Evolutionary conservation across 2,888 invertebrate species (phyloP).

Genomic region (Amphipyra berbera): DNA sequence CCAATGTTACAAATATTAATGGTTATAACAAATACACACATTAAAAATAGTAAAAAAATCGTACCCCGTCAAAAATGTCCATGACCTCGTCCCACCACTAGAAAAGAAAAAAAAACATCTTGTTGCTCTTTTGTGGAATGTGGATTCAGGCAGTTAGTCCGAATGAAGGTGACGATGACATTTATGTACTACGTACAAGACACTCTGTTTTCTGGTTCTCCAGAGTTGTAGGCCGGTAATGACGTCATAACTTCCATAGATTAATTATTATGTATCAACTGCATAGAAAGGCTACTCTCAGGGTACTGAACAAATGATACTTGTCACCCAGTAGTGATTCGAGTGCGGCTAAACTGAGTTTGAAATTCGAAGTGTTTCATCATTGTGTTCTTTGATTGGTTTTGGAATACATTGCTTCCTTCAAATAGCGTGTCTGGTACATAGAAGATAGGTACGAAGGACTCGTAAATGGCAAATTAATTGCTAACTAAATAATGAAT

Average conservation of each 20-base stretch:
- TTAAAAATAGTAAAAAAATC: conserved; percentile 86
- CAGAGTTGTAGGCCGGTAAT: too few species aligned
- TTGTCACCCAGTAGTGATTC: too few species aligned
- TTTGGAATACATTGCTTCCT: too few species aligned
- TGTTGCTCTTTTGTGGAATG: conserved; percentile 66
- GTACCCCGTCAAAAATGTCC: conserved; percentile 98
- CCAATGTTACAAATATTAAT: conserved; percentile 52
- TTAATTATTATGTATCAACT: too few species aligned
- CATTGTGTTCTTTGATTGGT: too few species aligned
- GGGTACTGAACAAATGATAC: too few species aligned
- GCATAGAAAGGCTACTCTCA: too few species aligned
- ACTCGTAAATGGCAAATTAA: conserved; percentile 2
- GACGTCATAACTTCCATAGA: too few species aligned
- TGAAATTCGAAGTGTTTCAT: too few species aligned
- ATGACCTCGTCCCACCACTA: conserved; percentile 99
- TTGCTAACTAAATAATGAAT: conserved; percentile 22
- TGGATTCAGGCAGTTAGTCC: conserved; percentile 49
- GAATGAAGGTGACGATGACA: conserved; percentile 16
- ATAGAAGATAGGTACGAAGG: too few species aligned
- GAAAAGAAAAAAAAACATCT: conserved; percentile 91
- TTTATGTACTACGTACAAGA: conserved; percentile 13
- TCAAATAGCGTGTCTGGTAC: too few species aligned
- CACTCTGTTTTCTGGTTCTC: background rate
- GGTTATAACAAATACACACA: conserved; percentile 80
- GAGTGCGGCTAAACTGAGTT: too few species aligned